Conservation (phyloP, 2,888 invertebrate genomes). For the Athripsodes cinereus region DNA sequence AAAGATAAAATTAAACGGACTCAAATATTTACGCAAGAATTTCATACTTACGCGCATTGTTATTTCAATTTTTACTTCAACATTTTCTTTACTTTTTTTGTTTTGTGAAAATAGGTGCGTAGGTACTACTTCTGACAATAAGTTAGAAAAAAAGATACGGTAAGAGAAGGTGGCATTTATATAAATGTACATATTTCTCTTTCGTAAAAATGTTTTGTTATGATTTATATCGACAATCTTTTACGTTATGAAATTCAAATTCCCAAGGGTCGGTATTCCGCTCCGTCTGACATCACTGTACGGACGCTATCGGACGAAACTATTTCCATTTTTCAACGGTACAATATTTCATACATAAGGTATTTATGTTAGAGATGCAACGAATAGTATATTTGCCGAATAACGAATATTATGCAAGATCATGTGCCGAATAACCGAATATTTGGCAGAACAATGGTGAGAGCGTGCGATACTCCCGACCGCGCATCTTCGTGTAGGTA, state of each 20-base stretch:
- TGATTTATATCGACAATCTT: conserved; percentile 19
- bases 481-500: too few species aligned
- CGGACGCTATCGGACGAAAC: background rate
- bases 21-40: too few species aligned
- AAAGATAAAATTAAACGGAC: too few species aligned
- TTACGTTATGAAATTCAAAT: conserved; percentile 18
- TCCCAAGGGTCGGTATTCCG: conserved; percentile 13
- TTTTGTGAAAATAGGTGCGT: background rate
- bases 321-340: background rate
- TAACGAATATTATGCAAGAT: too few species aligned
- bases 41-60: too few species aligned
- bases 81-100: too few species aligned
- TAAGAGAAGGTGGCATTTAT: background rate
- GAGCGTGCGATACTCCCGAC: too few species aligned
- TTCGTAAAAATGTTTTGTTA: conserved; percentile 11
- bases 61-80: too few species aligned
- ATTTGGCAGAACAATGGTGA: too few species aligned
- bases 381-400: too few species aligned
- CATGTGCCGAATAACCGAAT: too few species aligned
- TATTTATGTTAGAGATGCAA: too few species aligned
- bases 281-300: background rate
- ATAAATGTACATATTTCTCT: background rate
- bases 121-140: background rate
- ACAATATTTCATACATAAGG: background rate
- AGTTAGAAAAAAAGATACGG: background rate